Evolutionary conservation across 1,140 invertebrate genomes (phyloP).

Genomic region (Nephila pilipes): DNA sequence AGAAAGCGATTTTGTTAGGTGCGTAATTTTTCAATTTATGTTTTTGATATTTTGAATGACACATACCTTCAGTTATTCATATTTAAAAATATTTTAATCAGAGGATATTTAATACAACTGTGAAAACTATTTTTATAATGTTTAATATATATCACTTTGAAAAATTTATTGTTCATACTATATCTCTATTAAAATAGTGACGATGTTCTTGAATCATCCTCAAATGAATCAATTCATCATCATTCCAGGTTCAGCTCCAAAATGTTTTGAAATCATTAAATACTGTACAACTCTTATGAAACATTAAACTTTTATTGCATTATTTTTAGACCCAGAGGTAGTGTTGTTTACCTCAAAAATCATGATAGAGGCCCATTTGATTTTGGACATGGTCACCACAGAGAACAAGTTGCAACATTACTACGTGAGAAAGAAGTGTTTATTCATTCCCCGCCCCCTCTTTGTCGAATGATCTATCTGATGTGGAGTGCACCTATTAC

Average conservation of each 20-base stretch:
- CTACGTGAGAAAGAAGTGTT: slow-evolving; percentile 75
- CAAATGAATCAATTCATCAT: too few relatives aligned
- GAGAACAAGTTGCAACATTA: slow-evolving; percentile 72
- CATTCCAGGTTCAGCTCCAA: too few relatives aligned
- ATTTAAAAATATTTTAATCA: too few relatives aligned
- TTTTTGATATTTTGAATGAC: too few relatives aligned
- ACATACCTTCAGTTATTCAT: too few relatives aligned
- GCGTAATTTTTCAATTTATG: too few relatives aligned
- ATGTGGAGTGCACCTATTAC: slow-evolving; percentile 80
- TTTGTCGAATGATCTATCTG: slow-evolving; percentile 78
- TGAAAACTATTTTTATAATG: too few relatives aligned
- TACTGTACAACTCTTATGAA: not conserved
- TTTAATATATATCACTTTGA: not conserved
- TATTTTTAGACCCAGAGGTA: slow-evolving; percentile 47
- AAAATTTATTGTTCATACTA: not conserved
- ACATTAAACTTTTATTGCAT: not conserved
- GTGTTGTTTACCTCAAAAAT: slow-evolving; percentile 49
- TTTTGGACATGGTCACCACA: slow-evolving; percentile 65
- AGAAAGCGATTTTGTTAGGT: slow-evolving; percentile 42
- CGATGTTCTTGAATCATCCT: too few relatives aligned
- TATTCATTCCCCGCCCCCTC: slow-evolving; percentile 70
- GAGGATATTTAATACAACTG: too few relatives aligned
- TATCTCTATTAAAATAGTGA: too few relatives aligned
- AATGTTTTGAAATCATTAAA: too few relatives aligned
- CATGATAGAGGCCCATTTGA: slow-evolving; percentile 16